These are phyloP conservation scores for Lophius piscatorius DNA, from an alignment of 2,113 vertebrate genomes.

Conservation along the genomic window DNA sequence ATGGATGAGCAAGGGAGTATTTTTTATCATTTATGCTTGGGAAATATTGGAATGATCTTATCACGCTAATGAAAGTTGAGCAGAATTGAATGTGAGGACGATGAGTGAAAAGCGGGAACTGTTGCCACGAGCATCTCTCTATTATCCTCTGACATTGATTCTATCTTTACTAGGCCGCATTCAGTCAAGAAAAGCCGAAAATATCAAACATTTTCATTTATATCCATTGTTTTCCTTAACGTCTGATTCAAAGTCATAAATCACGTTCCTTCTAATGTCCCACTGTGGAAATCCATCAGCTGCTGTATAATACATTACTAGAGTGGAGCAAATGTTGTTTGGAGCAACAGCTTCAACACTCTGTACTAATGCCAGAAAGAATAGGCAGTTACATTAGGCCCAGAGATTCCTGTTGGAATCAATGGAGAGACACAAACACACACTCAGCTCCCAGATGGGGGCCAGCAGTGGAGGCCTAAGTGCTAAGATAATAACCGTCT, in stretches of 20 bases:
- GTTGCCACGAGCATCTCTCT: too few relatives aligned
- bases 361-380: conserved; percentile 62
- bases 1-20: too few relatives aligned
- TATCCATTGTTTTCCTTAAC: conserved; percentile 8
- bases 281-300: conserved; percentile 54
- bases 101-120: too few relatives aligned
- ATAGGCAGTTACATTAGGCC: conserved; percentile 53
- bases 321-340: conserved; percentile 49
- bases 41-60: too few relatives aligned
- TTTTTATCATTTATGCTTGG: too few relatives aligned
- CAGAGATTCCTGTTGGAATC: conserved; percentile 57
- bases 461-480: conserved; percentile 41
- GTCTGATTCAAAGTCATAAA: not conserved
- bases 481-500: conserved; percentile 65
- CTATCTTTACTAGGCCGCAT: too few relatives aligned
- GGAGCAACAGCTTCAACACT: conserved; percentile 39
- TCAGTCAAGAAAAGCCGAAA: too few relatives aligned
- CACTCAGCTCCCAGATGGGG: conserved; percentile 26
- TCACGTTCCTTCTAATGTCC: conserved; percentile 31
- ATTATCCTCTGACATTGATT: too few relatives aligned
- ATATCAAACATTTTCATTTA: too few relatives aligned
- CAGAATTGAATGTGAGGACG: too few relatives aligned
- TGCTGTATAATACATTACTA: conserved; percentile 20
- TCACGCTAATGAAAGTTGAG: too few relatives aligned
- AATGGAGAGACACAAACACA: conserved; percentile 34